Base-by-base conservation (phyloP, 1,140 invertebrate genomes). In the Dendroctonus valens region DNA sequence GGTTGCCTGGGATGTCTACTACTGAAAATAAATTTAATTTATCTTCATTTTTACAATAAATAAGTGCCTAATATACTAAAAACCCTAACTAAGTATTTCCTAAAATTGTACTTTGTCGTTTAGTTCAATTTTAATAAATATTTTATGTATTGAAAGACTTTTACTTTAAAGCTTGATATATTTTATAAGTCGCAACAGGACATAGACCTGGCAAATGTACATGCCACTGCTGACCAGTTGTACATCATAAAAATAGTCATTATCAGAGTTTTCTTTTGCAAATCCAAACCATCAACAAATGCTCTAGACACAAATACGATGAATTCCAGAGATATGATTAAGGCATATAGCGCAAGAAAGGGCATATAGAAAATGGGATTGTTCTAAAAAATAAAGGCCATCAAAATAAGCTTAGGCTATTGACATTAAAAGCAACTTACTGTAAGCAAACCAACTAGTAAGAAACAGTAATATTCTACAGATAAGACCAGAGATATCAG, bases 401-500 rank as follows among this genome's bases (percentile, higher is more conserved):
- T 67, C 5, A 59, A 41, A 11, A 48, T 44, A 9, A 46, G 5
- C 5, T 7, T 6, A 7, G 51, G 5, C 9, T 53, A 14, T 53
- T 12, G 12, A 5, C 6, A 53, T 7, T 0, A 53, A 8, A 6
- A 5, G 5, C 38, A 37, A 69, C 69, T 71, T 64, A 76, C 75
- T 48, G 73, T 73, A 7, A 70, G 7, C 14, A 72, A 15, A 50
- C 75, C 75, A 46, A 75, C 40, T 41, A 76, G 39, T n/a, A 76
- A 59, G 39, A 76, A 70, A 26, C 69, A 44, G 51, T 76, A 75
- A 65, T 75, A 76, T 65, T 76, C 75, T 5, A 73, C 42, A 11
- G 75, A 75, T 42, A 74, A 62, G n/a, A 74, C 69, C 26, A 75
- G 57, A 46, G 67, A 72, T 41, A 76, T 74, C 7, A 76, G 59